These are phyloP conservation scores for Sardina pilchardus DNA, from an alignment of 2,113 vertebrate species.

Conservation along the genomic window DNA sequence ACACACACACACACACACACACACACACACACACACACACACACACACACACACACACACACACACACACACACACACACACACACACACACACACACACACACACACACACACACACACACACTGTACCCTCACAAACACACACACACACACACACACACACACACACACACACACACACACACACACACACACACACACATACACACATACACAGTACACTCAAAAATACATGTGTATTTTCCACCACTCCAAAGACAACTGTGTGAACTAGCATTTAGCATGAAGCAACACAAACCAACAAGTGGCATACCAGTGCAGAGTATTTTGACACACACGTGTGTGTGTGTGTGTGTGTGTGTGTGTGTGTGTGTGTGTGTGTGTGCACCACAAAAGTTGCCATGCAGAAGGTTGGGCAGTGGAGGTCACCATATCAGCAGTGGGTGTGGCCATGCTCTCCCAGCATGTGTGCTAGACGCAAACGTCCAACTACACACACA, in stretches of 20 bases:
- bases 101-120: not conserved
- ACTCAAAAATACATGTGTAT: too few relatives aligned
- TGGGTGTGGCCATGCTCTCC: too few relatives aligned
- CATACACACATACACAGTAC: not conserved
- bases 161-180: not conserved
- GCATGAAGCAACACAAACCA: not conserved
- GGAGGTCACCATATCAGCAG: too few relatives aligned
- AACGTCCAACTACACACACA: not conserved
- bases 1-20: slow-evolving; percentile 24
- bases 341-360: not conserved
- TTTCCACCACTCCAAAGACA: too few relatives aligned
- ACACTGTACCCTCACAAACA: too few relatives aligned
- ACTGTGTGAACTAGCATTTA: too few relatives aligned
- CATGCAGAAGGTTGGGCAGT: not conserved
- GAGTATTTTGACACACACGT: not conserved
- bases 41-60: slow-evolving; percentile 18
- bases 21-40: slow-evolving; percentile 22
- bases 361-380: slow-evolving; percentile 26
- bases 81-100: slow-evolving; percentile 24
- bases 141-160: not conserved
- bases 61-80: slow-evolving; percentile 16
- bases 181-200: not conserved
- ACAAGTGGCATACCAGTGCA: not conserved
- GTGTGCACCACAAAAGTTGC: slow-evolving; percentile 1
- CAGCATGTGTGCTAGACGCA: not conserved